Evolutionary conservation across 2,888 invertebrate species (phyloP), one percentile per base, ranked within the genome.

Genomic region (Drosophila anomalata): DNA sequence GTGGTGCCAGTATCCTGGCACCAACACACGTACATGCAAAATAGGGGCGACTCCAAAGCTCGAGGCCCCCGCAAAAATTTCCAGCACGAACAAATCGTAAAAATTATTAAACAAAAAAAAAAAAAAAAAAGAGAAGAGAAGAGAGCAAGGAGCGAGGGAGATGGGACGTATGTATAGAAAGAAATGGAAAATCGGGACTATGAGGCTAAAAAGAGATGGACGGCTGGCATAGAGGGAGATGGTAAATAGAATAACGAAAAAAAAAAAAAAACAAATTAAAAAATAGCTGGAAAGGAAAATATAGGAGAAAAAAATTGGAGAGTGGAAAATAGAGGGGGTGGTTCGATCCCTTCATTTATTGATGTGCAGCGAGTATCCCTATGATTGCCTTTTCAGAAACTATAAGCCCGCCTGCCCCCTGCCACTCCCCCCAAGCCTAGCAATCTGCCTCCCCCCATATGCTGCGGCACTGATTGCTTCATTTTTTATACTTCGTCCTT

Each of bases 11-110:
- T 42, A 20, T 42, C 41, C 41, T 42, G n/a, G n/a, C 29, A 29
- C 29, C 29, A 29, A 2, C 14, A 52, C 31, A 62, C 47, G 55
- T 55, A 36, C 36, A 65, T 66, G 55, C 65, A 66, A 65, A 66
- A 24, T 11, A 20, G 42, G 14, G n/a, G 26, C 20, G 22, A 24
- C 17, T 14, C 2, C 7, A 17, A 48, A 24, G 42, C 20, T 22
- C 9, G 33, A 46, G 33, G 48, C 31, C 12, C 26, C 20, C 14
- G 33, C 17, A 54, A 69, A 60, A 82, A 87, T 85, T 82, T 82
- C 75, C 83, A 87, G 79, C 86, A 87, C 86, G 79, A 86, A 79
- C 80, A 82, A 87, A 82, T 87, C 86, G 82, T 87, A 75, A 75
- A 87, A 83, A 83, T 87, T 83, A 83, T 87, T 83, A 83, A 70